Conservation (phyloP, 2,113 vertebrate species). For the Carassius carassius region DNA sequence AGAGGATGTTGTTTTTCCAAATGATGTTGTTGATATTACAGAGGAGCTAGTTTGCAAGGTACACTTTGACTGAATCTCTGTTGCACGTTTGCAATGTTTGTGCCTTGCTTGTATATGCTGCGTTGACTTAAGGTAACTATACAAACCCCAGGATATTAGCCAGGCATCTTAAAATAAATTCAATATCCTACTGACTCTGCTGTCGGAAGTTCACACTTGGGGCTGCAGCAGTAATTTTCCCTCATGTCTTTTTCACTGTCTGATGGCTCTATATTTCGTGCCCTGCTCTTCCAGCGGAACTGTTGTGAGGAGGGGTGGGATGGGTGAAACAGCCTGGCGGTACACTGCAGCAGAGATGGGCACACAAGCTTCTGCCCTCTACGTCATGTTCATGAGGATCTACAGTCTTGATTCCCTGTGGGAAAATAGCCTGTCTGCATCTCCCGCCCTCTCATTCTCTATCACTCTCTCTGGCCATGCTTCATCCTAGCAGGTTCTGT, state of each 20-base stretch:
- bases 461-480: conserved; percentile 11
- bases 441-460: background rate
- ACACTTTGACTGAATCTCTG: background rate
- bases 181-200: conserved; percentile 42
- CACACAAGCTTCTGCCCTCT: background rate
- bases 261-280: conserved; percentile 46
- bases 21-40: background rate
- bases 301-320: background rate
- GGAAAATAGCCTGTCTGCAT: background rate
- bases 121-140: background rate
- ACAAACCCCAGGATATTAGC: background rate
- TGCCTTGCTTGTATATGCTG: conserved; percentile 40
- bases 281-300: too few relatives aligned
- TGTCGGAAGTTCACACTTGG: conserved; percentile 46
- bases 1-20: conserved; percentile 16
- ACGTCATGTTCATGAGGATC: background rate
- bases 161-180: conserved; percentile 42
- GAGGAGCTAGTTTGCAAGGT: conserved; percentile 22
- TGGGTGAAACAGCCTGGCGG: background rate
- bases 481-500: conserved; percentile 26
- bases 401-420: conserved; percentile 14
- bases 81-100: background rate
- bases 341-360: conserved; percentile 8
- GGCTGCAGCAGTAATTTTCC: conserved; percentile 42
- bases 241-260: conserved; percentile 45